Evolutionary conservation across 2,113 vertebrate genomes (phyloP), one percentile per base, ranked within the genome.

Genomic region (Urocolius indicus): DNA sequence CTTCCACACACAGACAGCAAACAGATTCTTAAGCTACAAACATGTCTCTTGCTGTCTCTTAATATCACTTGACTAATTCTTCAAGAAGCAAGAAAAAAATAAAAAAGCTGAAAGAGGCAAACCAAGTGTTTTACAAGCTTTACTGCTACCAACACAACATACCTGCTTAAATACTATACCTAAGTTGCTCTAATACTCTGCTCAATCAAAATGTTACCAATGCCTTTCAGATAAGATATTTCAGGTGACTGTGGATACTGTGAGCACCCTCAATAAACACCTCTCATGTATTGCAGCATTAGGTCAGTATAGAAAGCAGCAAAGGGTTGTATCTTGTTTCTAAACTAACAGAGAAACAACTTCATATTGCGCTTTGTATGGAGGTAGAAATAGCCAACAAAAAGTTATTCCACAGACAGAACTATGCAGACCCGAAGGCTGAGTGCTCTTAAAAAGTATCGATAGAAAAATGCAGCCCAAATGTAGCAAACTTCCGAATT

Each of bases 331-430:
- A 58, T 68, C 29, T 76, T 59, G 10, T 59, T 48, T 48, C 71
- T 52, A 65, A 5, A 30, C 26, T 29, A 89, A 45, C 48, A 88
- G 2, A 80, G 26, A 62, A 81, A 77, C 22, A 43, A 52, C 22
- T 72, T 78, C 2, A 16, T 12, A 7, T 32, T 63, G 21, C 43
- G 32, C 32, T 74, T 77, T 2, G 1, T 59, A 36, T 0, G 0
- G 46, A 85, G 19, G 34, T 9, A 74, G 38, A 87, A 68, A 36
- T 24, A 88, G 5, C n/a, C 62, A 76, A n/a, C n/a, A 93, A 23
- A 12, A 48, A 61, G 32, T 78, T 19, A 62, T 45, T 72, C 34
- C 36, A n/a, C n/a, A n/a, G n/a, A n/a, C 43, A 69, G 32, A 88
- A 45, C 27, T 18, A 20, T 3, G 16, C 48, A 68, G 32, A 30